phyloP scores from a whole-genome alignment of 2,797 vertebrate species.

The Phaenicophaeus curvirostris region DNA sequence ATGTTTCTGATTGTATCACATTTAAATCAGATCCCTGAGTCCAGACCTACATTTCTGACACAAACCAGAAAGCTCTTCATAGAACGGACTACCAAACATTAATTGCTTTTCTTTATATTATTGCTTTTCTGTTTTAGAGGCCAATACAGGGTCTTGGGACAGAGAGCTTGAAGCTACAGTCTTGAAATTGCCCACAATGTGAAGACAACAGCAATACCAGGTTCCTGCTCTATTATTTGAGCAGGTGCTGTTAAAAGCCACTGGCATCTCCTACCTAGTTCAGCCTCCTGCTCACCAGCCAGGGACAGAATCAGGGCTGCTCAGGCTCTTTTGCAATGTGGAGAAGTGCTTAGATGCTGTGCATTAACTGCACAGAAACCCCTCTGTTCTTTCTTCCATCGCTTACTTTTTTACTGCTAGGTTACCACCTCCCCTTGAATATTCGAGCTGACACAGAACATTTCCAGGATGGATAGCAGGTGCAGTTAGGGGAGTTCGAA shows the following conservation, averaged over 20 bases:
- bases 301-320: neutral
- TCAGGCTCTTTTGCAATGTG: rapidly evolving
- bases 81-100: neutral
- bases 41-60: conserved; percentile 27
- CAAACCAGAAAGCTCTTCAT: conserved; percentile 38
- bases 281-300: neutral
- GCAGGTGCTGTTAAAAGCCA: neutral
- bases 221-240: neutral
- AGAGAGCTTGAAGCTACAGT: neutral
- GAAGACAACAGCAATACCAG: neutral
- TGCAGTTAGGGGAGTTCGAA: neutral
- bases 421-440: neutral
- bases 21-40: neutral
- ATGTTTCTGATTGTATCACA: conserved; percentile 18
- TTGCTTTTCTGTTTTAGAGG: conserved; percentile 1
- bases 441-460: neutral
- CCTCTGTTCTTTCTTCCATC: neutral
- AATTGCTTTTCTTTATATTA: neutral
- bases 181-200: neutral
- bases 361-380: neutral
- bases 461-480: neutral
- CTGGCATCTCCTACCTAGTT: rapidly evolving
- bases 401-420: rapidly evolving
- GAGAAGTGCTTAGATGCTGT: neutral
- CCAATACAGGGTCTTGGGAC: neutral